Evolutionary conservation across 1,140 invertebrate genomes (phyloP).

Genomic region (Dinoponera quadriceps): DNA sequence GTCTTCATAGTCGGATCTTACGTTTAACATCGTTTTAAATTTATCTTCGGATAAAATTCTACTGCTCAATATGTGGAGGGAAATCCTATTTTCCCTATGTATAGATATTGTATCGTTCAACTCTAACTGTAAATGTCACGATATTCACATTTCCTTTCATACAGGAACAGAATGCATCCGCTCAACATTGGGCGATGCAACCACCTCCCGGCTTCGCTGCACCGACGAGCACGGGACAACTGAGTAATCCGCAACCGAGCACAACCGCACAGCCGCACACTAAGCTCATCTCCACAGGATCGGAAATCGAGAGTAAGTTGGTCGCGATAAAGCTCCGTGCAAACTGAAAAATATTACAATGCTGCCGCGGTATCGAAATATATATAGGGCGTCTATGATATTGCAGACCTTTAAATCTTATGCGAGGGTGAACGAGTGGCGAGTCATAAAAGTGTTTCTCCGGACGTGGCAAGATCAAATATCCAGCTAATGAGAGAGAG

Average conservation of each 20-base stretch:
- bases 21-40: neutral
- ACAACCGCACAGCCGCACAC: slow-evolving; percentile 84
- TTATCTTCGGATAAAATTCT: no score
- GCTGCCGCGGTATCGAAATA: slow-evolving; percentile 40
- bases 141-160: slow-evolving; percentile 14
- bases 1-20: no score
- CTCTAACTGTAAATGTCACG: neutral
- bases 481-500: slow-evolving; percentile 65
- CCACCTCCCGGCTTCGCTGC: slow-evolving; percentile 85
- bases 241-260: slow-evolving; percentile 81
- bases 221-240: slow-evolving; percentile 79
- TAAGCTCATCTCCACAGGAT: slow-evolving; percentile 84
- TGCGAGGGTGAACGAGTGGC: slow-evolving; percentile 72
- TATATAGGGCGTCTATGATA: slow-evolving; percentile 36
- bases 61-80: no score
- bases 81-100: no score
- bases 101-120: no score
- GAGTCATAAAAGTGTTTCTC: slow-evolving; percentile 48
- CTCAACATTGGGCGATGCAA: slow-evolving; percentile 85
- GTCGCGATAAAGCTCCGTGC: slow-evolving; percentile 66
- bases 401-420: slow-evolving; percentile 80
- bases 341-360: slow-evolving; percentile 54
- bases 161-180: slow-evolving; percentile 82
- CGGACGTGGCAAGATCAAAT: slow-evolving; percentile 59
- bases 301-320: slow-evolving; percentile 84